Conservation (phyloP, 2,113 vertebrate genomes). For the Indicator maculatus region DNA sequence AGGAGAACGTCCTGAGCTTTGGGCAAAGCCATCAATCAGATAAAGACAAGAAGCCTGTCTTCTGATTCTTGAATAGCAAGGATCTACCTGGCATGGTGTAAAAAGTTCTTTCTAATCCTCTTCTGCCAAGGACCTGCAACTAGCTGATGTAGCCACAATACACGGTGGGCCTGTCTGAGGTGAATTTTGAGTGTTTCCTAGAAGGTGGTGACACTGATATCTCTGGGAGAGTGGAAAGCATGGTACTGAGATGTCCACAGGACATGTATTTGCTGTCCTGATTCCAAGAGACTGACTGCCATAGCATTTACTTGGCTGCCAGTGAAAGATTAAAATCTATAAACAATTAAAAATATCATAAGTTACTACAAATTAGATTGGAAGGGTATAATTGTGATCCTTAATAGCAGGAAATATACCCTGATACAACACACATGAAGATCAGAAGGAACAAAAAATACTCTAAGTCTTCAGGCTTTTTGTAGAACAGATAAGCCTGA, state of each 20-base stretch:
- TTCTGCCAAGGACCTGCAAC: not conserved
- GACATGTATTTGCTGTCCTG: not conserved
- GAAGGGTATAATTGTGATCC: not conserved
- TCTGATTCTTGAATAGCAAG: not conserved
- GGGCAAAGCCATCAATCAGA: not conserved
- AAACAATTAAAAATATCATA: too few relatives aligned
- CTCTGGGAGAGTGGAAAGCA: not conserved
- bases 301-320: not conserved
- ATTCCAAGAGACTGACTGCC: not conserved
- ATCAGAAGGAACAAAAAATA: not conserved
- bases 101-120: not conserved
- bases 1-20: not conserved
- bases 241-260: not conserved
- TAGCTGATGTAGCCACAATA: rapidly evolving
- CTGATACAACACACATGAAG: not conserved
- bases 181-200: not conserved
- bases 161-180: rapidly evolving
- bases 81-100: not conserved
- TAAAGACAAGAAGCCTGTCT: not conserved
- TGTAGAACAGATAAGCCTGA: not conserved
- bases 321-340: not conserved
- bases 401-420: not conserved
- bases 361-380: not conserved
- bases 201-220: too few relatives aligned
- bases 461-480: not conserved